phyloP scores from a whole-genome alignment of 2,888 invertebrate species.

The Rhamnusium bicolor region DNA sequence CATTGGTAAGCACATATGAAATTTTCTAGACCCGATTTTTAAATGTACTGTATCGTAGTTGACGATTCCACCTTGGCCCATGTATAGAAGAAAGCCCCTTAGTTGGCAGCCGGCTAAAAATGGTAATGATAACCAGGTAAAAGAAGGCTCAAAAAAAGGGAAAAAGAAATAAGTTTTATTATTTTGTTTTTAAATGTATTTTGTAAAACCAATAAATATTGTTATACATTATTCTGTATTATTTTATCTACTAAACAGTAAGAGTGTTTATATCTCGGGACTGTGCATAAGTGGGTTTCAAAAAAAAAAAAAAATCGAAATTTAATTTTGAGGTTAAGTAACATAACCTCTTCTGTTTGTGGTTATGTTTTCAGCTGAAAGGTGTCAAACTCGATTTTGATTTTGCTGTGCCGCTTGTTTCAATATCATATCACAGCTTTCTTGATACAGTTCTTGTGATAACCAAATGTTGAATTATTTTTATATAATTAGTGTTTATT shows the following conservation, averaged over 20 bases:
- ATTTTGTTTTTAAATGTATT: neutral
- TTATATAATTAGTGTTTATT: slow-evolving; percentile 20
- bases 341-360: no score
- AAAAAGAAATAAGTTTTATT: slow-evolving; percentile 60
- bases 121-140: slow-evolving; percentile 54
- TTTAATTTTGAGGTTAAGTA: no score
- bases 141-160: slow-evolving; percentile 55
- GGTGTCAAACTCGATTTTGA: no score
- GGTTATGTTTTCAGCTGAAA: neutral
- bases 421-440: neutral
- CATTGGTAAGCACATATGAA: slow-evolving; percentile 76
- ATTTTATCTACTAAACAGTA: no score
- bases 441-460: slow-evolving; percentile 4
- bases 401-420: neutral
- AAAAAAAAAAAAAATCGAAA: neutral
- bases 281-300: no score
- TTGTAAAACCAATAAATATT: neutral
- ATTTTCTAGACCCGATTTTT: neutral
- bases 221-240: neutral
- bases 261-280: no score
- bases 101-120: slow-evolving; percentile 86
- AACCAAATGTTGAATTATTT: slow-evolving; percentile 26
- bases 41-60: slow-evolving; percentile 72
- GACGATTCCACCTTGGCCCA: slow-evolving; percentile 97
- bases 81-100: slow-evolving; percentile 90